phyloP scores from a whole-genome alignment of 2,888 invertebrate species.

The Phaonia tiefii region DNA sequence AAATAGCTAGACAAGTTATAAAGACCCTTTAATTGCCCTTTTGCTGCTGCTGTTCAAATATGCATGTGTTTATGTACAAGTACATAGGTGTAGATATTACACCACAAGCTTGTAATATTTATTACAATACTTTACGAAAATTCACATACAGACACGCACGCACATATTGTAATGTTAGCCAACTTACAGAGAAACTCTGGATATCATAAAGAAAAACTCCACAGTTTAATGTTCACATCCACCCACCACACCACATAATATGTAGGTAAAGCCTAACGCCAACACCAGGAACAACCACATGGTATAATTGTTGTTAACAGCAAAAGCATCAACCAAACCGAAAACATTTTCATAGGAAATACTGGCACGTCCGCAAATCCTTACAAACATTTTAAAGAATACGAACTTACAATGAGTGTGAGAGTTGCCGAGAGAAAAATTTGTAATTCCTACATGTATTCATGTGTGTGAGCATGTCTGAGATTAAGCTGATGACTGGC shows the following conservation, averaged over 20 bases:
- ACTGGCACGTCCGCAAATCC: too few relatives aligned
- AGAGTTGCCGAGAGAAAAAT: too few relatives aligned
- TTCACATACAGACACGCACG: too few relatives aligned
- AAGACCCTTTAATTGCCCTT: too few relatives aligned
- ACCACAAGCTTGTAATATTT: conserved; percentile 14
- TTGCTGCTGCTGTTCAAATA: too few relatives aligned
- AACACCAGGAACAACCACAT: conserved; percentile 3
- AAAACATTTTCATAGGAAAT: too few relatives aligned
- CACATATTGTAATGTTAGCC: conserved; percentile 12
- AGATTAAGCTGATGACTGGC: too few relatives aligned
- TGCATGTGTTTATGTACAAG: not conserved
- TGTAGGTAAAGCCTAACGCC: not conserved
- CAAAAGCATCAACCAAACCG: not conserved
- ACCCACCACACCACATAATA: conserved; percentile 1
- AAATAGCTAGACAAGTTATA: too few relatives aligned
- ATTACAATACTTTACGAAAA: conserved; percentile 12
- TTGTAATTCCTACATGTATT: too few relatives aligned
- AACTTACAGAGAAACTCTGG: not conserved
- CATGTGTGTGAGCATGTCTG: too few relatives aligned
- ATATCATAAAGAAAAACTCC: not conserved
- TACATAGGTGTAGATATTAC: not conserved
- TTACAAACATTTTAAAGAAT: too few relatives aligned
- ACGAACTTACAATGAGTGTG: too few relatives aligned
- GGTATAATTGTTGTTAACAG: not conserved
- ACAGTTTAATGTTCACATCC: conserved; percentile 1